Conservation (phyloP, 2,113 vertebrate genomes). For the Felis catus region DNA sequence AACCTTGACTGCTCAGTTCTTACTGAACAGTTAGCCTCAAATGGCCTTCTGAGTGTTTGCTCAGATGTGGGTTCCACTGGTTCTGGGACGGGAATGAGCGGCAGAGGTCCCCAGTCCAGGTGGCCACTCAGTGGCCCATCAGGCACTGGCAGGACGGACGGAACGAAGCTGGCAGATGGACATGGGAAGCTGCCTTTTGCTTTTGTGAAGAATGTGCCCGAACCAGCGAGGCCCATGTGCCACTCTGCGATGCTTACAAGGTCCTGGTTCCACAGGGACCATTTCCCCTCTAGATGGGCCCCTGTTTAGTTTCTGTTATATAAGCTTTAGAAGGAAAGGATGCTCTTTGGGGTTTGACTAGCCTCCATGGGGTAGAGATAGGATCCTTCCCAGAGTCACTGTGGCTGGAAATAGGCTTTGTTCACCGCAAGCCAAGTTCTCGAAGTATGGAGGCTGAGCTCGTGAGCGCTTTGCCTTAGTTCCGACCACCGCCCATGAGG, state of each 20-base stretch:
- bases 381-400: accelerated
- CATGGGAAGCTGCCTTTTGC: background rate
- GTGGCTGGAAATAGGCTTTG: background rate
- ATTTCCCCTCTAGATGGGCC: background rate
- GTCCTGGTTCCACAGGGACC: accelerated
- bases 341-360: no score
- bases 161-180: accelerated
- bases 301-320: background rate
- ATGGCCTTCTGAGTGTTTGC: background rate
- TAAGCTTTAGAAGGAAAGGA: background rate
- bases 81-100: background rate
- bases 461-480: accelerated
- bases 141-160: accelerated
- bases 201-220: background rate
- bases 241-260: accelerated
- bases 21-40: accelerated
- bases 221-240: accelerated
- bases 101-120: background rate
- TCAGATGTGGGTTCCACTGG: background rate
- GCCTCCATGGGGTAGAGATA: background rate
- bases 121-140: accelerated
- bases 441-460: accelerated
- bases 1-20: background rate
- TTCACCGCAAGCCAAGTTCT: background rate
- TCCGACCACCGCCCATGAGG: background rate